Evolutionary conservation across 2,797 vertebrate genomes (phyloP).

Genomic region (Squalus acanthias): DNA sequence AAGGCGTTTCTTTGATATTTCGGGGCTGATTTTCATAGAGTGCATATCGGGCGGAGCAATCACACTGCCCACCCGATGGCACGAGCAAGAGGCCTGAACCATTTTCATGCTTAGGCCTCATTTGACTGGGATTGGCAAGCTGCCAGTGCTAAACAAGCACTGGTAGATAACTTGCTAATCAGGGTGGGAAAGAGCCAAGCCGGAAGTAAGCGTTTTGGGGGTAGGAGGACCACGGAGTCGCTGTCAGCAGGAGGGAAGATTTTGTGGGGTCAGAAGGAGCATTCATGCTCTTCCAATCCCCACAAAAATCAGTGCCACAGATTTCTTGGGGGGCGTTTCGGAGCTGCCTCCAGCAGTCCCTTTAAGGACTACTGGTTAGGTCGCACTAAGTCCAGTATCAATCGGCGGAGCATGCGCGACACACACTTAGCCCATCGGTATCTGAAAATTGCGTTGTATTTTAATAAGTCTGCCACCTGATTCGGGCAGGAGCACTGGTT

Average conservation of each 20-base stretch:
- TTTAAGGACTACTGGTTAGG: neutral
- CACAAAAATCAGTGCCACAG: neutral
- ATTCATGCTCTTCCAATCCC: neutral
- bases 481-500: neutral
- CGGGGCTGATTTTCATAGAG: neutral
- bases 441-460: neutral
- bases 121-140: neutral
- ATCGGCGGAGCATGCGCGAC: neutral
- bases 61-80: neutral
- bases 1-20: neutral
- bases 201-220: neutral
- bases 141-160: neutral
- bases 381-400: neutral
- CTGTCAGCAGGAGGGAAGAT: neutral
- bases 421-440: neutral
- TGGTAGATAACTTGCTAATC: neutral
- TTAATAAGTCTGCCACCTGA: neutral
- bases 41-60: neutral
- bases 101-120: conserved; percentile 19
- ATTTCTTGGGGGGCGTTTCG: neutral
- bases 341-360: neutral
- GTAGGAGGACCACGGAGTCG: neutral
- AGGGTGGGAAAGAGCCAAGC: neutral
- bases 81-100: neutral
- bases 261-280: neutral